These are phyloP conservation scores for Incurvaria masculella DNA, from an alignment of 2,888 invertebrate species.

Conservation along the genomic window DNA sequence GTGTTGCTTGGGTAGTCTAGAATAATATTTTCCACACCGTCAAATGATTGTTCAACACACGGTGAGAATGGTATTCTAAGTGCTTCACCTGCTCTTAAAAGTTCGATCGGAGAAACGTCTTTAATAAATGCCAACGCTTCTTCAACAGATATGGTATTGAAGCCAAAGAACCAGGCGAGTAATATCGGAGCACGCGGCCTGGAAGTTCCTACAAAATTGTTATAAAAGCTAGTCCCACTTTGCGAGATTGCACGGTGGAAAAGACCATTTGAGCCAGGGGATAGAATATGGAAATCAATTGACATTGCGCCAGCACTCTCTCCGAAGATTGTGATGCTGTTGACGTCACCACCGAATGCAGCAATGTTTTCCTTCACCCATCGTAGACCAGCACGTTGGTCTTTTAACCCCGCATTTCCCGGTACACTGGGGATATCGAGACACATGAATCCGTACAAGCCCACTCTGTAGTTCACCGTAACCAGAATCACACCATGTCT, in stretches of 20 bases:
- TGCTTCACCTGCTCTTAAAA: slow-evolving; percentile 21
- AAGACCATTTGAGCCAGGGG: slow-evolving; percentile 20
- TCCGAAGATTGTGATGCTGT: slow-evolving; percentile 29
- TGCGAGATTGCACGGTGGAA: slow-evolving; percentile 28
- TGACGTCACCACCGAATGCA: slow-evolving; percentile 30
- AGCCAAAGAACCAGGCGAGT: slow-evolving; percentile 24
- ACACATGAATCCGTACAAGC: slow-evolving; percentile 36
- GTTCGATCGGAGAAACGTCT: slow-evolving; percentile 16
- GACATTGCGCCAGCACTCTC: slow-evolving; percentile 28
- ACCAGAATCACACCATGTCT: slow-evolving; percentile 30
- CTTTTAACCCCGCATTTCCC: slow-evolving; percentile 36
- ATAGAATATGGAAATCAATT: slow-evolving; percentile 28
- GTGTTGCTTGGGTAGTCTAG: slow-evolving; percentile 20
- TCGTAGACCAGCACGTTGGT: slow-evolving; percentile 27
- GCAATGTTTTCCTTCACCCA: slow-evolving; percentile 32
- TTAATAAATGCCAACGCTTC: slow-evolving; percentile 24
- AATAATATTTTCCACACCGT: slow-evolving; percentile 25
- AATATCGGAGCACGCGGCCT: slow-evolving; percentile 21
- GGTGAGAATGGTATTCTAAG: slow-evolving; percentile 22
- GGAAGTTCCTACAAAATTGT: slow-evolving; percentile 20
- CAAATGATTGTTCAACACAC: slow-evolving; percentile 28
- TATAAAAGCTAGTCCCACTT: slow-evolving; percentile 24
- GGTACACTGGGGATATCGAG: slow-evolving; percentile 26
- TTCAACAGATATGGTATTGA: slow-evolving; percentile 16
- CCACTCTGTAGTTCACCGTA: slow-evolving; percentile 28